A percentile compares a stretch with the other conserved stretches of the same genome.
phyloP scores from a whole-genome alignment of 2,888 invertebrate genomes.

The Helleia helle region DNA sequence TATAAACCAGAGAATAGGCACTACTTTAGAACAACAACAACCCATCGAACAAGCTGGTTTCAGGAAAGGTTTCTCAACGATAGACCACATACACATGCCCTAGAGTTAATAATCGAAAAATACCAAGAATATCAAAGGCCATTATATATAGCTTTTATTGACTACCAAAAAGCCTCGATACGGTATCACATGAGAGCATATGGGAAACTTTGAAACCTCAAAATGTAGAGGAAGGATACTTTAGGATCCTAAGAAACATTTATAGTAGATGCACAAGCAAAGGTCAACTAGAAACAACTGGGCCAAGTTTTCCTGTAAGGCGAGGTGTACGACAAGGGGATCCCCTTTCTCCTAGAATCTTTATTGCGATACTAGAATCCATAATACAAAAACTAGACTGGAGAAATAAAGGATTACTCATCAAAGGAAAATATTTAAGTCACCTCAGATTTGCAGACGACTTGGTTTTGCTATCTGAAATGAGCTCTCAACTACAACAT shows the following conservation, averaged over 20 bases:
- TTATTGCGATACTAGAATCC: no score
- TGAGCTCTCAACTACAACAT: no score
- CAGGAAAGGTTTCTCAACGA: neutral
- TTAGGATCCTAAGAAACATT: conserved; percentile 13
- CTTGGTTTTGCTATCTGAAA: no score
- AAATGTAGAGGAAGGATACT: conserved; percentile 10
- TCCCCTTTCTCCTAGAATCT: no score
- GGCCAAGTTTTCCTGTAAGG: no score
- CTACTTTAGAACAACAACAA: neutral
- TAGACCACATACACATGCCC: neutral
- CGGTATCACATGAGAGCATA: conserved; percentile 9
- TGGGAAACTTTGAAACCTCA: conserved; percentile 14
- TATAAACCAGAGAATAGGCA: conserved; percentile 1
- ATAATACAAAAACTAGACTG: no score
- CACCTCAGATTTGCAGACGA: no score
- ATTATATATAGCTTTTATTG: neutral
- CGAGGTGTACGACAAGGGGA: no score
- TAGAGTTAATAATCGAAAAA: neutral
- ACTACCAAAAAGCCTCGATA: conserved; percentile 7
- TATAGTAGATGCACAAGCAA: conserved; percentile 14
- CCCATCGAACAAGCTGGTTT: conserved; percentile 3
- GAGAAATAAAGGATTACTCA: no score
- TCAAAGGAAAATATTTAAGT: no score
- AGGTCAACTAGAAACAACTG: conserved; percentile 7
- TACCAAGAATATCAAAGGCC: neutral